Evolutionary conservation across 2,888 invertebrate genomes (phyloP), one percentile per base, ranked within the genome.

Genomic region (Protodeltote pygarga): DNA sequence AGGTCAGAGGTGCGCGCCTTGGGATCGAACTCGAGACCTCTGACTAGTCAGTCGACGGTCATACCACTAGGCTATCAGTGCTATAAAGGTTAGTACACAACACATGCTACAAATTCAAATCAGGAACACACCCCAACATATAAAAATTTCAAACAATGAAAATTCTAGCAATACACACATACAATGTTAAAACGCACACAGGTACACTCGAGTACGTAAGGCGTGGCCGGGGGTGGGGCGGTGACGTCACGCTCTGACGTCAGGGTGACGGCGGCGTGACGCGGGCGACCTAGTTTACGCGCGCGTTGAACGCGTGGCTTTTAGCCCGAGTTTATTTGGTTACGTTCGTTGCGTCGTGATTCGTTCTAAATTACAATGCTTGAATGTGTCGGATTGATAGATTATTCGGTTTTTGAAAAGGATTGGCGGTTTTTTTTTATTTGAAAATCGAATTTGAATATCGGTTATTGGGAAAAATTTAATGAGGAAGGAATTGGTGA

Each of bases 191-290:
- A 23, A 20, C 41, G 13, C 35, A 25, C 20, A 52, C 32, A 39
- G 19, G n/a, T 5, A 46, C 21, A 29, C n/a, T 42, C 45, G 32
- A 46, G 40, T 57, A 48, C 42, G 55, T 46, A 31, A 73, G 83
- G 82, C 81, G 82, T 82, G 83, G 78, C 66, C 44, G 72, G 75
- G 68, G 83, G 82, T 71, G 78, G 79, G 79, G 79, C 80, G 28
- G 73, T 83, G 82, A 86, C 87, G 86, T 89, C 87, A 87, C 71
- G 17, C 27, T 27, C 32, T 81, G 81, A 83, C 85, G 84, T 83
- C 80, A 77, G 54, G 47, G 74, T 76, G 77, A 79, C 78, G 79
- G 70, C 66, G 57, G 54, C 48, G 74, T 76, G 77, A 79, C 78
- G 79, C 71, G 67, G 57, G 54, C 75, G 79, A 81, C 79, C 81